Percentiles rank a stretch among this genome's conserved stretches.
These are phyloP conservation scores for Dioctria rufipes DNA, from an alignment of 2,888 invertebrate species.

Conservation along the genomic window DNA sequence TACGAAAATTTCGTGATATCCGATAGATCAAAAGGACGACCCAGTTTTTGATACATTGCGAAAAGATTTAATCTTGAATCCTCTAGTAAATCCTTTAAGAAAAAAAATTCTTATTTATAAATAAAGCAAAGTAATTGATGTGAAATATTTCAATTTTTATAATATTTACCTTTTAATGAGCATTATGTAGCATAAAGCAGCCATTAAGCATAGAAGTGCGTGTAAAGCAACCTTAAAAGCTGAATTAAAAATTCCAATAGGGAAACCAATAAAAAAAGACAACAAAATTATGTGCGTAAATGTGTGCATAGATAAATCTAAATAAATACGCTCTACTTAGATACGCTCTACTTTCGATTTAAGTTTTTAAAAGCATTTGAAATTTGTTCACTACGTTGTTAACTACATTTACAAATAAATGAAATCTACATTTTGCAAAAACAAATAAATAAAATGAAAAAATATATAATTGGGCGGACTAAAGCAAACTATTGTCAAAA, in stretches of 20 bases:
- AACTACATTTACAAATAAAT: neutral
- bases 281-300: neutral
- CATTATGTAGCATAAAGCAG: slow-evolving; percentile 7
- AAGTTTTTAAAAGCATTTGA: neutral
- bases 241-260: neutral
- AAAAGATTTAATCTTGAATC: slow-evolving; percentile 70
- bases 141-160: neutral
- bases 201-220: neutral
- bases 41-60: slow-evolving; percentile 71
- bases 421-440: too few relatives aligned
- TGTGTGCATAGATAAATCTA: neutral
- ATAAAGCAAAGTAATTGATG: neutral
- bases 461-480: too few relatives aligned
- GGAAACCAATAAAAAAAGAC: too few relatives aligned
- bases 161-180: slow-evolving; percentile 35
- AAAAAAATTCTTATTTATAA: neutral
- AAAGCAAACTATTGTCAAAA: too few relatives aligned
- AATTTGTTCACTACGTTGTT: neutral
- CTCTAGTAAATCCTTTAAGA: slow-evolving; percentile 68
- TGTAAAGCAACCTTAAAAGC: neutral
- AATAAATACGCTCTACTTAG: too few relatives aligned
- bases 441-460: too few relatives aligned
- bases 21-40: slow-evolving; percentile 69
- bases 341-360: neutral
- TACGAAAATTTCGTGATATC: slow-evolving; percentile 70